Evolutionary conservation across 2,113 vertebrate genomes (phyloP).

Genomic region (Uria aalge): DNA sequence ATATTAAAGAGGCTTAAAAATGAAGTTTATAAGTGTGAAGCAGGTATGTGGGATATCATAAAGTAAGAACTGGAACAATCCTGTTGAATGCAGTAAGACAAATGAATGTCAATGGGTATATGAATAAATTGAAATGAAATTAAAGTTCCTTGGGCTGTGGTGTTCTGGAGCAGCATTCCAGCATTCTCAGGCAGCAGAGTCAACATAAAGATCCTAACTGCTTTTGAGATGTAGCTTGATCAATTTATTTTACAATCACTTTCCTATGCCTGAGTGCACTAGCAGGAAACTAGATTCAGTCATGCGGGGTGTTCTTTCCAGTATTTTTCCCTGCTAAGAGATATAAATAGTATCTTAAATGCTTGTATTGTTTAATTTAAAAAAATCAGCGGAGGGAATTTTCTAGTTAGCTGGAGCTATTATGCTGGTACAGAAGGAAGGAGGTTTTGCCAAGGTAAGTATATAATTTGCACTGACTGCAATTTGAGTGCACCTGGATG

Average conservation of each 20-base stretch:
- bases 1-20: not conserved
- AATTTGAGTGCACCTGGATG: slow-evolving; percentile 1
- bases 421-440: not conserved
- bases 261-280: not conserved
- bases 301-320: not conserved
- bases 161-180: not conserved
- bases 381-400: not conserved
- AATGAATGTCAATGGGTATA: not conserved
- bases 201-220: not conserved
- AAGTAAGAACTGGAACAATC: not conserved
- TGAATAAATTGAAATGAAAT: not conserved
- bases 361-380: slow-evolving; percentile 9
- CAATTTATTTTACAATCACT: not conserved
- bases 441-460: not conserved
- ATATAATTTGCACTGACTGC: not conserved
- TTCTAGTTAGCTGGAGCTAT: not conserved
- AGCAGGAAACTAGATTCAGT: not conserved
- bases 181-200: not conserved
- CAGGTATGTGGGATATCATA: not conserved
- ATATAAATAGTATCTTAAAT: slow-evolving; percentile 38
- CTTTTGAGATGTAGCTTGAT: not conserved
- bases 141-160: not conserved
- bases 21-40: not conserved
- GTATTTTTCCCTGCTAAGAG: not conserved
- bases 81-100: not conserved